phyloP scores from a whole-genome alignment of 2,113 vertebrate species.

The Tragelaphus buxtoni region DNA sequence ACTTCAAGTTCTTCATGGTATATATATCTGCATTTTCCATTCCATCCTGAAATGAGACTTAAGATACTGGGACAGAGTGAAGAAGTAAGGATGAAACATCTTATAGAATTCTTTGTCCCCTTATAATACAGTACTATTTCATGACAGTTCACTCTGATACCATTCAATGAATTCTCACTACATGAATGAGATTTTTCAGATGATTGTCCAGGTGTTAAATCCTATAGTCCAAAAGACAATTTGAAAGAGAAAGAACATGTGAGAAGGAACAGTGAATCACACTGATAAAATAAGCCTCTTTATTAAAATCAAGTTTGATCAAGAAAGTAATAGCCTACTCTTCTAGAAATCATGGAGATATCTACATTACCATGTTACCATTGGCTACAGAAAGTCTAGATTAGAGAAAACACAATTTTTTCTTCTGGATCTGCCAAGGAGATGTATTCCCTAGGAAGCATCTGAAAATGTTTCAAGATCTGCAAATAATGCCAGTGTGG shows the following conservation, averaged over 20 bases:
- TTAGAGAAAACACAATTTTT: neutral
- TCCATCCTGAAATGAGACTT: neutral
- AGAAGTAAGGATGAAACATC: neutral
- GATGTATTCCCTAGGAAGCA: neutral
- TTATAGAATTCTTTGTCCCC: neutral
- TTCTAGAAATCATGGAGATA: neutral
- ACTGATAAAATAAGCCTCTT: neutral
- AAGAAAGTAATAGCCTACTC: neutral
- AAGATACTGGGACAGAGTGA: neutral
- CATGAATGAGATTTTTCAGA: neutral
- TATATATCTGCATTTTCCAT: neutral
- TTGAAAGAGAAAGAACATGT: neutral
- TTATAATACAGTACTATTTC: neutral
- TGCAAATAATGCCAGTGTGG: neutral
- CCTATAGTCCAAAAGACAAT: neutral
- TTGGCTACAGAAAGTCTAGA: neutral
- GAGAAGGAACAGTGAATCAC: neutral
- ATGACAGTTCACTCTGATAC: neutral
- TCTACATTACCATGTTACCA: neutral
- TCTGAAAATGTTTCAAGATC: neutral
- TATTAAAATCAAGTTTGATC: neutral
- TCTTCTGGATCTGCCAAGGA: neutral
- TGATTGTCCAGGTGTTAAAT: rapidly evolving
- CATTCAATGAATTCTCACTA: neutral
- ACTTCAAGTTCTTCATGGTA: neutral